Percentiles rank a stretch among this genome's conserved stretches.
Conservation (phyloP, 2,113 vertebrate genomes). For the Pygathrix nemaeus region DNA sequence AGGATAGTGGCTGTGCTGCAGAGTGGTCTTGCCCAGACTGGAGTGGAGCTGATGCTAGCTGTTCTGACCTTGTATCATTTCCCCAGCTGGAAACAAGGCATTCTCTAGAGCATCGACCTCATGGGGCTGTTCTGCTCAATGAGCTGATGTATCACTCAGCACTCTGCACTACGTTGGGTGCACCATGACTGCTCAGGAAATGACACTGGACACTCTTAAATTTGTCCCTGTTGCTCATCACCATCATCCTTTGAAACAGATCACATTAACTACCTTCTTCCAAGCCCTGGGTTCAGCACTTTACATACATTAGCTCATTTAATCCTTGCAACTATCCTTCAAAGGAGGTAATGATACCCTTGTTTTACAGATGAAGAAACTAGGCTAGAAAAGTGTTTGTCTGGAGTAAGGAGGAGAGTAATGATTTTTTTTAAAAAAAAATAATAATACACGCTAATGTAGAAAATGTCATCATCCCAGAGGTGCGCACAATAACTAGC, state of each 20-base stretch:
- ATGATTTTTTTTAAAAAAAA: not conserved
- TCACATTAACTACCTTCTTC: not conserved
- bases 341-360: not conserved
- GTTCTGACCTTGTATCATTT: not conserved
- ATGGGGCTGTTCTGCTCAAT: not conserved
- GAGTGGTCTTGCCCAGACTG: not conserved
- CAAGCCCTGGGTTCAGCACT: not conserved
- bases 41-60: no score
- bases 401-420: no score
- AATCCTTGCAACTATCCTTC: not conserved
- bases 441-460: not conserved
- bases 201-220: not conserved
- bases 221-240: not conserved
- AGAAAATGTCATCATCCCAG: no score
- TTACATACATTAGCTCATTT: not conserved
- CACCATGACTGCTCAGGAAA: fast-evolving
- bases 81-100: no score
- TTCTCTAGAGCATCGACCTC: fast-evolving
- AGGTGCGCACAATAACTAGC: fast-evolving
- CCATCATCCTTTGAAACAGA: not conserved
- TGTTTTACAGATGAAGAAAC: not conserved
- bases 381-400: not conserved
- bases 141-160: no score
- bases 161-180: fast-evolving
- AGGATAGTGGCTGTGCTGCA: not conserved